phyloP scores from a whole-genome alignment of 2,888 invertebrate species.

The Drosophila nigritarsus region DNA sequence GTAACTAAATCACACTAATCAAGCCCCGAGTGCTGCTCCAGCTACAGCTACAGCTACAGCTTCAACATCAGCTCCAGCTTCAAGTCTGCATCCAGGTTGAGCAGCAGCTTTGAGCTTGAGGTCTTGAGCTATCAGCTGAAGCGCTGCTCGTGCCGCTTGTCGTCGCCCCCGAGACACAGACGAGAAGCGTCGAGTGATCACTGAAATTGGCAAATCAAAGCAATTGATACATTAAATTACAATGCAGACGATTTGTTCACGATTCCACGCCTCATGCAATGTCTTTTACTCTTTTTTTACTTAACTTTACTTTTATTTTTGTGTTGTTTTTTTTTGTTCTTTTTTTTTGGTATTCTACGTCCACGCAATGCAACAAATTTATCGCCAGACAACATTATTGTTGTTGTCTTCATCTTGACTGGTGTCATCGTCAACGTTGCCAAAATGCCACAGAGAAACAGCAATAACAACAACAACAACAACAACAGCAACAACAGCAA shows the following conservation, averaged over 20 bases:
- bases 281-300: constrained; percentile 12
- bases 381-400: constrained; percentile 69
- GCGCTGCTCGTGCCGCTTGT: constrained; percentile 73
- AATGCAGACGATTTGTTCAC: constrained; percentile 81
- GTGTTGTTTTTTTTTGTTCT: constrained; percentile 1
- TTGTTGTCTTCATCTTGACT: constrained; percentile 43
- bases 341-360: constrained; percentile 59
- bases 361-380: constrained; percentile 82
- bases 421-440: constrained; percentile 77
- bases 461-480: constrained; percentile 32
- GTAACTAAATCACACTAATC: constrained; percentile 80
- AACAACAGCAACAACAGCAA: constrained; percentile 34
- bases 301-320: constrained; percentile 10
- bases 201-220: constrained; percentile 79
- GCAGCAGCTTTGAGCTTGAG: constrained; percentile 28
- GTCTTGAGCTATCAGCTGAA: constrained; percentile 54
- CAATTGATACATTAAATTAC: constrained; percentile 81
- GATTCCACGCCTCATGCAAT: constrained; percentile 72
- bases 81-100: constrained; percentile 12
- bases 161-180: constrained; percentile 63
- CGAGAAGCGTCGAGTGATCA: constrained; percentile 64
- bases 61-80: constrained; percentile 19
- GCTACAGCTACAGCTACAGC: constrained; percentile 26
- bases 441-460: constrained; percentile 63
- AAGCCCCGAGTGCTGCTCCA: constrained; percentile 75